A percentile compares a stretch with the other conserved stretches of the same genome.
Conservation (phyloP, 2,113 vertebrate species). For the Grammomys surdaster region DNA sequence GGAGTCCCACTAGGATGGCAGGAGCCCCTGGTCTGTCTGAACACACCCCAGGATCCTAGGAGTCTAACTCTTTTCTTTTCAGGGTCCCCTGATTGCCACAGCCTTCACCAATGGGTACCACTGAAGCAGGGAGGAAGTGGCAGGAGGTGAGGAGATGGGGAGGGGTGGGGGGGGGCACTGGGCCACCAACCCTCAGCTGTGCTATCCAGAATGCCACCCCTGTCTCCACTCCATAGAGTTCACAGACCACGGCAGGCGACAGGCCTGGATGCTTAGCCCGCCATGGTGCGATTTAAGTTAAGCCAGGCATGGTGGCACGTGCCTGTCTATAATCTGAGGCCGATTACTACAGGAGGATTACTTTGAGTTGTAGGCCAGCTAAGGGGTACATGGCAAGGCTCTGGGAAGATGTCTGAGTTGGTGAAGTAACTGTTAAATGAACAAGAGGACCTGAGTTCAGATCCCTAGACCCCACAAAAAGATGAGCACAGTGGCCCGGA, state of each 20-base stretch:
- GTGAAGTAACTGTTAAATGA: background rate
- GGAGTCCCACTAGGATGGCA: background rate
- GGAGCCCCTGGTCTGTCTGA: background rate
- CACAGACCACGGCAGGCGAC: background rate
- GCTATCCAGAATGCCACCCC: background rate
- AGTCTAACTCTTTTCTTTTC: constrained; percentile 76
- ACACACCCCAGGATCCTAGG: background rate
- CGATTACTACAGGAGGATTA: background rate
- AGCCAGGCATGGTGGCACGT: background rate
- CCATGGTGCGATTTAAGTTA: background rate
- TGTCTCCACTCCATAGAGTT: background rate
- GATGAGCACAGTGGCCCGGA: background rate
- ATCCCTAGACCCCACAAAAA: background rate
- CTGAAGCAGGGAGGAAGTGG: constrained; percentile 91
- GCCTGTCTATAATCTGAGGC: background rate
- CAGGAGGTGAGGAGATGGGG: constrained; percentile 87
- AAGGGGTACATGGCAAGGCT: background rate
- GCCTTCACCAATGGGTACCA: constrained; percentile 99
- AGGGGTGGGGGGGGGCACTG: background rate
- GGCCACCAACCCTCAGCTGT: background rate
- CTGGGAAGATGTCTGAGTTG: background rate
- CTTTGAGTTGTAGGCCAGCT: background rate
- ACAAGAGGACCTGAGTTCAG: background rate
- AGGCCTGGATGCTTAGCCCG: background rate
- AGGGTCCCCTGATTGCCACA: constrained; percentile 99